A percentile compares a stretch with the other conserved stretches of the same genome.
These are phyloP conservation scores for Agapostemon virescens DNA, from an alignment of 2,888 invertebrate species.

Conservation along the genomic window DNA sequence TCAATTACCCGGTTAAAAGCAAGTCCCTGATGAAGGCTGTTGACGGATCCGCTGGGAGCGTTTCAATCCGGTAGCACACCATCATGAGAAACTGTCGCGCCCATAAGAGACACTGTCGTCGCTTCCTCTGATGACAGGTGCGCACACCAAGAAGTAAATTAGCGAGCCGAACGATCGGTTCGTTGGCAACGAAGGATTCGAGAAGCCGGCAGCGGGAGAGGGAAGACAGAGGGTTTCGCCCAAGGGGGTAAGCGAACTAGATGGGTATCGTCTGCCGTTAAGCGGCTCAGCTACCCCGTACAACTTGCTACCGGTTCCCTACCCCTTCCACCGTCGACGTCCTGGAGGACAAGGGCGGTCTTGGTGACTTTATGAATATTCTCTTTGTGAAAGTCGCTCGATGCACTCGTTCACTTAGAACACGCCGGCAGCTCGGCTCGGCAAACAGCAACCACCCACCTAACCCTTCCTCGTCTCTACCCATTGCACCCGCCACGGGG, in stretches of 20 bases:
- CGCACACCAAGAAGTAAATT: conserved; percentile 60
- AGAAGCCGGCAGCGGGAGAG: conserved; percentile 16
- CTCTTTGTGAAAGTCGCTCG: conserved; percentile 66
- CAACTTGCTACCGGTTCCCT: conserved; percentile 49
- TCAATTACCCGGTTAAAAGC: conserved; percentile 5
- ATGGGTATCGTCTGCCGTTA: conserved; percentile 69
- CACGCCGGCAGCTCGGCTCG: conserved; percentile 52
- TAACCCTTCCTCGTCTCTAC: background rate
- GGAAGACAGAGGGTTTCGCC: conserved; percentile 32
- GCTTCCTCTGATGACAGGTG: background rate
- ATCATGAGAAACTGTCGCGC: conserved; percentile 39
- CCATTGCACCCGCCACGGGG: background rate
- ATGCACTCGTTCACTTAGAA: conserved; percentile 68
- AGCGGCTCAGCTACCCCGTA: conserved; percentile 69
- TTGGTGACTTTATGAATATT: conserved; percentile 72
- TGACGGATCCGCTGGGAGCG: conserved; percentile 36
- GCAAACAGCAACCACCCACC: conserved; percentile 40
- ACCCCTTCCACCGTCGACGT: conserved; percentile 29
- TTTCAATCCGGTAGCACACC: conserved; percentile 21
- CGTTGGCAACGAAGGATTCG: conserved; percentile 44
- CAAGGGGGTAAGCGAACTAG: conserved; percentile 60
- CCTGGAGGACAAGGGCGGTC: conserved; percentile 59
- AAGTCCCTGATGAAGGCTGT: conserved; percentile 1
- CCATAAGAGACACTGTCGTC: conserved; percentile 6
- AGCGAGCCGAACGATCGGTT: conserved; percentile 53